Evolutionary conservation across 1,140 invertebrate species (phyloP).

Genomic region (Scaptomyza pallida): DNA sequence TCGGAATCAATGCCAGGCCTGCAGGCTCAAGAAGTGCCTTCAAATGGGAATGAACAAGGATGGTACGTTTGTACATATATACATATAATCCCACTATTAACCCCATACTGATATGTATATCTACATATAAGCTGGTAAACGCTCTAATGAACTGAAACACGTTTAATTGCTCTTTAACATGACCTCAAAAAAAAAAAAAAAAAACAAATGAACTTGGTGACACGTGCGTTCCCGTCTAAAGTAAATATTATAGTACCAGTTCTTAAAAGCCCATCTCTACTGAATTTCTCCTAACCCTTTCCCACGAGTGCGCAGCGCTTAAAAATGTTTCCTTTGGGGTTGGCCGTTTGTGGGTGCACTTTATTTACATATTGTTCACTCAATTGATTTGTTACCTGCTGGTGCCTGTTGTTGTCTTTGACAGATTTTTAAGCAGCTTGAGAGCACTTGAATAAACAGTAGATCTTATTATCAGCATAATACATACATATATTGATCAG

Average conservation of each 20-base stretch:
- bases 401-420: slow-evolving; percentile 67
- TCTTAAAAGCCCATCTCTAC: no score
- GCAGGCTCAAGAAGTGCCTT: slow-evolving; percentile 98
- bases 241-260: slow-evolving; percentile 32
- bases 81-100: slow-evolving; percentile 6
- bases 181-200: slow-evolving; percentile 42
- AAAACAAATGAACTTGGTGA: slow-evolving; percentile 17
- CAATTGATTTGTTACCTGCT: slow-evolving; percentile 82
- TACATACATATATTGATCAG: slow-evolving; percentile 2
- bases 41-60: slow-evolving; percentile 99
- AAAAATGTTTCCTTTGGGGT: slow-evolving; percentile 11
- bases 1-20: slow-evolving; percentile 99
- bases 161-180: slow-evolving; percentile 76
- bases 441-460: slow-evolving; percentile 55
- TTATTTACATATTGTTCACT: slow-evolving; percentile 81
- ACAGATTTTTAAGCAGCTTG: slow-evolving; percentile 71
- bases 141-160: slow-evolving; percentile 73
- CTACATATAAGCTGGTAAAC: slow-evolving; percentile 30
- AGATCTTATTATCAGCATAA: slow-evolving; percentile 18
- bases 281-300: slow-evolving; percentile 43
- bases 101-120: slow-evolving; percentile 25
- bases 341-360: slow-evolving; percentile 35
- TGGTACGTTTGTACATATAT: slow-evolving; percentile 89
- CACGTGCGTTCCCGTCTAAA: slow-evolving; percentile 60
- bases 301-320: slow-evolving; percentile 44